Conservation (phyloP, 2,888 invertebrate genomes). For the Eristalis arbustorum region DNA sequence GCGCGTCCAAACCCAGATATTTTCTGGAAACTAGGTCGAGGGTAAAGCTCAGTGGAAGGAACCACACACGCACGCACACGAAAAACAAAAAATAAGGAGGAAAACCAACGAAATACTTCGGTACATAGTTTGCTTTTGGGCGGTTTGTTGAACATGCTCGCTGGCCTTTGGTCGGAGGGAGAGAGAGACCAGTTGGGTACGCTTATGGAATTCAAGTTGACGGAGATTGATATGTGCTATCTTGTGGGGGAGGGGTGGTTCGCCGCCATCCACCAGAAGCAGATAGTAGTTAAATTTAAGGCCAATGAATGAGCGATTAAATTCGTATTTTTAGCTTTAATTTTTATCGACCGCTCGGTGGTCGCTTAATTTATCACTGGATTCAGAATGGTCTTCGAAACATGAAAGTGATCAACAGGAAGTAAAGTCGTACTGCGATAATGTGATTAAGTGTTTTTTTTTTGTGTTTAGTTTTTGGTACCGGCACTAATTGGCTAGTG, state of each 20-base stretch:
- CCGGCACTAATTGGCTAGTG: no score
- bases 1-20: slow-evolving; percentile 33
- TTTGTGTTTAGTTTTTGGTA: no score
- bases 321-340: not conserved
- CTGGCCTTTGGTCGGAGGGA: not conserved
- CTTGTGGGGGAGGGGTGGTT: not conserved
- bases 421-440: not conserved
- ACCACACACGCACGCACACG: no score
- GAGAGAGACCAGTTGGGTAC: not conserved
- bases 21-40: slow-evolving; percentile 46
- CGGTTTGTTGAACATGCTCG: not conserved
- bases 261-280: not conserved
- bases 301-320: not conserved
- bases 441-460: not conserved
- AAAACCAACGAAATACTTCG: not conserved
- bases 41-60: slow-evolving; percentile 17
- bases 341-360: not conserved
- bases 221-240: slow-evolving; percentile 29
- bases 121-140: not conserved
- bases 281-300: not conserved
- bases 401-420: not conserved
- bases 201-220: slow-evolving; percentile 7
- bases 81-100: not conserved
- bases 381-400: not conserved
- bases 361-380: not conserved